These are phyloP conservation scores for Manacus vitellinus DNA, from an alignment of 2,113 vertebrate genomes.

Conservation along the genomic window DNA sequence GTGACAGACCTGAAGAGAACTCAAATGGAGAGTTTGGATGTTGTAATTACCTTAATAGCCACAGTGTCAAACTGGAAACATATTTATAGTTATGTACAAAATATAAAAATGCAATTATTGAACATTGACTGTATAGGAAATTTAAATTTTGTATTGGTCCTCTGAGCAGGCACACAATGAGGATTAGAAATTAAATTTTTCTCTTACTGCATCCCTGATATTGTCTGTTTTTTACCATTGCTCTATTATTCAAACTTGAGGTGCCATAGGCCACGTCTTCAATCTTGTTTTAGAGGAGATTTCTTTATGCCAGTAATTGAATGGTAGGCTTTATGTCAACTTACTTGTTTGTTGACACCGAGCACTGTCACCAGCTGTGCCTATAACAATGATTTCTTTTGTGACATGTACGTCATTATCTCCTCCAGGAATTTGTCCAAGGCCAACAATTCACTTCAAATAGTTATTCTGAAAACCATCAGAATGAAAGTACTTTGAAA, in stretches of 20 bases:
- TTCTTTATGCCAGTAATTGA: slow-evolving; percentile 46
- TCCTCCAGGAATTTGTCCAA: slow-evolving; percentile 46
- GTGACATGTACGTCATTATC: slow-evolving; percentile 21
- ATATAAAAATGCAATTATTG: background rate
- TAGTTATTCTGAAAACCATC: slow-evolving; percentile 33
- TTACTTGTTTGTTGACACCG: background rate
- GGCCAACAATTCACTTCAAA: slow-evolving; percentile 55
- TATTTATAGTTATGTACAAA: background rate
- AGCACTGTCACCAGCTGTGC: slow-evolving; percentile 6
- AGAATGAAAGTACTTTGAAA: slow-evolving; percentile 47
- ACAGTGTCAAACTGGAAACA: background rate
- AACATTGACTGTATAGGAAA: background rate
- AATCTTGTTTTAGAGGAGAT: slow-evolving; percentile 41
- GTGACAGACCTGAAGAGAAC: background rate
- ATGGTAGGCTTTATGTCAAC: slow-evolving; percentile 46
- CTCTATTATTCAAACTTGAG: slow-evolving; percentile 36
- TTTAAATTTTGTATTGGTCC: background rate
- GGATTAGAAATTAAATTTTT: background rate
- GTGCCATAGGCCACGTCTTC: background rate
- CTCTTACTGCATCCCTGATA: background rate
- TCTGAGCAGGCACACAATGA: background rate
- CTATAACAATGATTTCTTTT: slow-evolving; percentile 50
- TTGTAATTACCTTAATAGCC: background rate
- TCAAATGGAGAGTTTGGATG: background rate
- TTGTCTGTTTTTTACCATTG: background rate